These are phyloP conservation scores for Adela reaumurella DNA, from an alignment of 2,888 invertebrate species.

Conservation along the genomic window DNA sequence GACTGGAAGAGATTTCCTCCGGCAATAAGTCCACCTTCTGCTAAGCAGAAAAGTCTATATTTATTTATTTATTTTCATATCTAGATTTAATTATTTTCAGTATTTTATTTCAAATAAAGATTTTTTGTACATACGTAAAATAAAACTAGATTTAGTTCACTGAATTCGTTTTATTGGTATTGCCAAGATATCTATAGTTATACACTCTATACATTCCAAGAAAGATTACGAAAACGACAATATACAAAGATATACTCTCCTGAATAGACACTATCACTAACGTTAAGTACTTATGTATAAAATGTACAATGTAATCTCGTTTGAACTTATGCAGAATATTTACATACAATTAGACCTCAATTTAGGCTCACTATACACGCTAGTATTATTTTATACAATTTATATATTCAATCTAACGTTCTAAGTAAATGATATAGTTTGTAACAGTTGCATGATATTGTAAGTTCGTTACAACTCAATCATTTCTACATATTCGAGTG, in stretches of 20 bases:
- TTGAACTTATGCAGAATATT: conserved; percentile 49
- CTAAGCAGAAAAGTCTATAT: too few species aligned
- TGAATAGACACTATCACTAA: background rate
- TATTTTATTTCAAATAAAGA: too few species aligned
- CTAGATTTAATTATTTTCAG: too few species aligned
- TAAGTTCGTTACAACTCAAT: too few species aligned
- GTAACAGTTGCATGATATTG: too few species aligned
- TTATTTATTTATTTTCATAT: too few species aligned
- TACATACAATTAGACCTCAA: conserved; percentile 54
- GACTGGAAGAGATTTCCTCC: too few species aligned
- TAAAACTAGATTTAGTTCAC: background rate
- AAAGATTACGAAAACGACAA: background rate
- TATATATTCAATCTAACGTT: background rate
- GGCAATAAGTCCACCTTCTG: too few species aligned
- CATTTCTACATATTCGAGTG: background rate
- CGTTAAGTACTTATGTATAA: conserved; percentile 17
- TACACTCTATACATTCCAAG: background rate
- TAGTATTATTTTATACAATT: background rate
- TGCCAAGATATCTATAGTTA: background rate
- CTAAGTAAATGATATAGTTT: background rate
- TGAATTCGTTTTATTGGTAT: background rate
- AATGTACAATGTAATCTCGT: conserved; percentile 50
- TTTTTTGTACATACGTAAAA: background rate
- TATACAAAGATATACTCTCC: background rate
- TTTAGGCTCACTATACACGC: conserved; percentile 13